Evolutionary conservation across 2,888 invertebrate genomes (phyloP).

Genomic region (Lepidonotus clava): DNA sequence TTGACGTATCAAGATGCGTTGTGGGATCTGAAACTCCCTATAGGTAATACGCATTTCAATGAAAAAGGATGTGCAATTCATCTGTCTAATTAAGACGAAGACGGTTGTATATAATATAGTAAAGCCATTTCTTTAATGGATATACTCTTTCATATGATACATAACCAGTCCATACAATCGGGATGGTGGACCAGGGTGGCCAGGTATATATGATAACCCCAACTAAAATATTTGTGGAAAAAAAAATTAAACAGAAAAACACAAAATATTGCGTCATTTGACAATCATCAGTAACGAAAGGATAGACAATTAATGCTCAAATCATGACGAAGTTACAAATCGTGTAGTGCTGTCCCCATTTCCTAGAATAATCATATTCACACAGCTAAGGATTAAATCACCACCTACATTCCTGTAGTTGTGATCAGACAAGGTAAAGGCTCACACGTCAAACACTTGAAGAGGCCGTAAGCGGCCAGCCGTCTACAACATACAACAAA

Average conservation of each 20-base stretch:
- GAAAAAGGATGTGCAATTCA: too few relatives aligned
- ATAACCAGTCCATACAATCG: constrained; percentile 44
- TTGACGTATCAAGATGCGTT: too few relatives aligned
- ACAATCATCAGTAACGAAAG: neutral
- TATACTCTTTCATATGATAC: constrained; percentile 39
- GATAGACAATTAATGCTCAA: neutral
- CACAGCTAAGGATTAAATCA: constrained; percentile 32
- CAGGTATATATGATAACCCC: constrained; percentile 17
- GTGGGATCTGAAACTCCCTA: too few relatives aligned
- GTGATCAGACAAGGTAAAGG: constrained; percentile 27
- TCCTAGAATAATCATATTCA: constrained; percentile 25
- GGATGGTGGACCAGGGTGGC: constrained; percentile 20
- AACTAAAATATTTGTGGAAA: constrained; percentile 19
- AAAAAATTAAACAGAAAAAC: constrained; percentile 30
- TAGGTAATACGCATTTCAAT: too few relatives aligned
- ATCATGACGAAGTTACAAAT: constrained; percentile 1
- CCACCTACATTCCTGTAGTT: constrained; percentile 27
- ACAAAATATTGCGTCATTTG: constrained; percentile 26
- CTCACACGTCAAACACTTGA: constrained; percentile 15
- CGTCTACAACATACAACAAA: constrained; percentile 24
- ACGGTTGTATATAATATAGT: constrained; percentile 29
- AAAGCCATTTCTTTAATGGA: constrained; percentile 51
- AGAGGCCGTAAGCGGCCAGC: constrained; percentile 19
- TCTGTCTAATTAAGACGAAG: too few relatives aligned
- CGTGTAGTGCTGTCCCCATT: constrained; percentile 17